Evolutionary conservation across 53 echinoderm and acorn worm genomes (phyloP).

Genomic region (Patiria pectinifera): DNA sequence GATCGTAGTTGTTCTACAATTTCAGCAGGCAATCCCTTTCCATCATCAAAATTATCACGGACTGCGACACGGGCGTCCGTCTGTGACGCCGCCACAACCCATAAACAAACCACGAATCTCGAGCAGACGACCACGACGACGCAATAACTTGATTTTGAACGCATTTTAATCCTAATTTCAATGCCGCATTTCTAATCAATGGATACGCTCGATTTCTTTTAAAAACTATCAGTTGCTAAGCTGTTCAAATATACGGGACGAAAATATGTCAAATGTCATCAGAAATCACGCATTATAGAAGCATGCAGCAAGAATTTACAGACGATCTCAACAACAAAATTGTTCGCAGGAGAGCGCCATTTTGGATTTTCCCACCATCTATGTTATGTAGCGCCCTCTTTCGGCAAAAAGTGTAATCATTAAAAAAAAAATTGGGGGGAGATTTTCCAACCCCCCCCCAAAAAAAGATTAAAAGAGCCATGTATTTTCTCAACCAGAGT

Average conservation of each 20-base stretch:
- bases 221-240: background rate
- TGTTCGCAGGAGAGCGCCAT: conserved; percentile 7
- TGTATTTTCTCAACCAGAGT: too few relatives aligned
- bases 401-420: too few relatives aligned
- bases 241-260: background rate
- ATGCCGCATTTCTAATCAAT: background rate
- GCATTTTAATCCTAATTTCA: background rate
- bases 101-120: background rate
- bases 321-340: background rate
- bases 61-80: background rate
- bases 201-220: background rate
- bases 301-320: background rate
- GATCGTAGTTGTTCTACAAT: background rate
- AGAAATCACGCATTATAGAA: background rate
- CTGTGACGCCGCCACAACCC: background rate
- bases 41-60: background rate
- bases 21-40: background rate
- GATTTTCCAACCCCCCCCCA: too few relatives aligned
- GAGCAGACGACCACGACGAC: background rate
- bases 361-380: background rate
- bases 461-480: too few relatives aligned
- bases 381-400: conserved; percentile 31
- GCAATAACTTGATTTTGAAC: background rate
- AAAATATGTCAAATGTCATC: background rate
- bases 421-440: too few relatives aligned